phyloP scores from a whole-genome alignment of 1,140 invertebrate species.

The Papilio dardanus region DNA sequence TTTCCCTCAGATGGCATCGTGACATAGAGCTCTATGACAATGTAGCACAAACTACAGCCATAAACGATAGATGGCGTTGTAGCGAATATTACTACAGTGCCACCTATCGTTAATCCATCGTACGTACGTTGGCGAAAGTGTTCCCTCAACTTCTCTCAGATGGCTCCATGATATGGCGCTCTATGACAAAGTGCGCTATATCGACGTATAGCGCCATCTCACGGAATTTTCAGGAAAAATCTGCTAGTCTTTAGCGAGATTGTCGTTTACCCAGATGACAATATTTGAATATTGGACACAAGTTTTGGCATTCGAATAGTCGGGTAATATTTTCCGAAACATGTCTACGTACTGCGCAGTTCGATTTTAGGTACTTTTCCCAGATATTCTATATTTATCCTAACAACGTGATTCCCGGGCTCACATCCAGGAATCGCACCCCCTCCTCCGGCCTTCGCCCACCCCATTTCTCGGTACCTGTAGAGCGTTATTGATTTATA shows the following conservation, averaged over 20 bases:
- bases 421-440: conserved; percentile 3
- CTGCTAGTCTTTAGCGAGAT: no score
- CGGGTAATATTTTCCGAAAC: neutral
- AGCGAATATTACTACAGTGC: no score
- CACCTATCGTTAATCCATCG: no score
- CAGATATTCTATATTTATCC: neutral
- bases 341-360: neutral
- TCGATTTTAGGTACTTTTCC: neutral
- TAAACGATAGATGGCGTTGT: no score
- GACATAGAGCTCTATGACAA: no score
- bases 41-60: no score
- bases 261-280: no score
- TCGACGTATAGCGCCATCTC: neutral
- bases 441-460: neutral
- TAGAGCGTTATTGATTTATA: conserved; percentile 23
- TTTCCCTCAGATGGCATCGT: neutral
- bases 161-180: no score
- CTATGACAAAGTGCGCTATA: no score
- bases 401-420: neutral
- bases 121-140: no score
- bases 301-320: neutral
- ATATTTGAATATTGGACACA: neutral
- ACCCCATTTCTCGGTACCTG: neutral
- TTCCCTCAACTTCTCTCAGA: no score
- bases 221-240: neutral